Conservation (phyloP, 2,113 vertebrate species). For the Phyllostomus discolor region DNA sequence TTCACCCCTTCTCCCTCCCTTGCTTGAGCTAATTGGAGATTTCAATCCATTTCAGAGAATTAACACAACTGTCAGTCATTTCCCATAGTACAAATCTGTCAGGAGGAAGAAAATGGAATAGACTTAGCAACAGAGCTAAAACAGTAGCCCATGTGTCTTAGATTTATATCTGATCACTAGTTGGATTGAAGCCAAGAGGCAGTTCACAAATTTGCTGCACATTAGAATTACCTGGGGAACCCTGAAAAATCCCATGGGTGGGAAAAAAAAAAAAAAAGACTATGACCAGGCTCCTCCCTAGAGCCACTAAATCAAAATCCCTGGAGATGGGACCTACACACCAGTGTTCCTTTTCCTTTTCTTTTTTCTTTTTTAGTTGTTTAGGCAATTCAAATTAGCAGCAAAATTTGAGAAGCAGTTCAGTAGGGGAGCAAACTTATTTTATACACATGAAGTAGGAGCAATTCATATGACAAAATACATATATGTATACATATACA, state of each 20-base stretch:
- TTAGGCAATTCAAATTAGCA: background rate
- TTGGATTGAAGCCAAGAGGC: background rate
- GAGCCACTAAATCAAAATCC: background rate
- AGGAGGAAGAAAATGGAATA: slow-evolving; percentile 41
- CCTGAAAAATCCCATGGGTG: background rate
- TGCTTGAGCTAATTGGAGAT: slow-evolving; percentile 50
- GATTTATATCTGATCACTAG: slow-evolving; percentile 9
- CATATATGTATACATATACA: background rate
- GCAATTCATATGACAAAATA: background rate
- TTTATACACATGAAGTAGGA: background rate
- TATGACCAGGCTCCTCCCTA: background rate
- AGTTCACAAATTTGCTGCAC: background rate
- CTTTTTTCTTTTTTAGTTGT: background rate
- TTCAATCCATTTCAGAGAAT: slow-evolving; percentile 56
- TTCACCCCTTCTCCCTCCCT: background rate
- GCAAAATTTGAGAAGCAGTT: background rate
- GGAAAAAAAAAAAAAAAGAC: background rate
- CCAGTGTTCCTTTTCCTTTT: background rate
- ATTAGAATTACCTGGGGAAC: background rate
- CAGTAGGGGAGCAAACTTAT: background rate
- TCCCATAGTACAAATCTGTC: slow-evolving; percentile 16
- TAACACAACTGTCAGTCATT: slow-evolving; percentile 38
- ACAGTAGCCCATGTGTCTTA: slow-evolving; percentile 8
- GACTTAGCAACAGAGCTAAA: background rate
- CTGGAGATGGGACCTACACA: background rate